Base-by-base conservation (phyloP, 2,113 vertebrate genomes). In the Boulengeromyrus knoepffleri region DNA sequence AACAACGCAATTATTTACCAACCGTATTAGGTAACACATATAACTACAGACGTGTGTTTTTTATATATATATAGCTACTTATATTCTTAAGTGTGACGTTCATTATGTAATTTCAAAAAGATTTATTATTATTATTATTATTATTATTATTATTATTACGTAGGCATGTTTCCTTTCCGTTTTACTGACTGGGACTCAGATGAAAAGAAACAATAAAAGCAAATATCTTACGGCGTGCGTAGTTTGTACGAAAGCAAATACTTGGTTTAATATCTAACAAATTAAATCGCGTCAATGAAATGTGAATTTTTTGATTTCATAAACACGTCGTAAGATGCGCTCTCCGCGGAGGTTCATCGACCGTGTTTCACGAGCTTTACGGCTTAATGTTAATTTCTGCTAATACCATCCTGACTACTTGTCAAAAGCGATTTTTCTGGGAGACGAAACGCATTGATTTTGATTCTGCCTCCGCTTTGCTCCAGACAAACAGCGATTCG, bases 381-480 rank as follows among this genome's bases (percentile, higher is more conserved):
- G 91, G 91, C 92, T 93, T 91, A 93, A 93, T 92, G 90, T 94
- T 94, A 95, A 94, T 91, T 91, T 92, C 93, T 92, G 91, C 92
- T 88, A 93, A 88, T 93, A 93, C 92, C 93, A 94, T 95, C 95
- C 92, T 91, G 93, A 95, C 93, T 91, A 93, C 94, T 93, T 94
- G 96, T 96, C 95, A 96, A 93, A 95, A 95, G 94, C 94, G 90
- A 92, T 53, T 97, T 95, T 95, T 94, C 94, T 93, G 94, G 10
- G 24, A 90, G 93, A 93, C 93, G 87, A 93, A 91, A 85, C 86
- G 85, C 95, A 95, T 96, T 92, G 94, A 96, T 96, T 95, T 92
- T 86, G 88, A 94, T 95, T 96, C 95, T 92, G 90, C 53, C 89
- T 88, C 93, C 92, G 95, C 94, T 95, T 77, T 93, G 92, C 92